Evolutionary conservation across 2,113 vertebrate species (phyloP).

Genomic region (Oreochromis aureus): DNA sequence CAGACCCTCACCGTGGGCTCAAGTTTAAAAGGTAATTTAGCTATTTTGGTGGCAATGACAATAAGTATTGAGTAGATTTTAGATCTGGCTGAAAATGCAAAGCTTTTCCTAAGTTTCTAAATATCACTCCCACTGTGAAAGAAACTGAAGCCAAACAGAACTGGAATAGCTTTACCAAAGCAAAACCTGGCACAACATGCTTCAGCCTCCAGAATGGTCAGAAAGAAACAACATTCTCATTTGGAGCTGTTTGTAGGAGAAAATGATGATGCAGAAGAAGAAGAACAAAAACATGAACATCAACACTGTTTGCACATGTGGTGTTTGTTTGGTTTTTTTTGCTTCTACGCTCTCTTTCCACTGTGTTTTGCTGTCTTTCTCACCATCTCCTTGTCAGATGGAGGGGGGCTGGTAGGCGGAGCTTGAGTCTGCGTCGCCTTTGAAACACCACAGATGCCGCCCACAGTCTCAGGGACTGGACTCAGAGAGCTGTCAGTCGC

Average conservation of each 20-base stretch:
- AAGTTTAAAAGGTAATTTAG: background rate
- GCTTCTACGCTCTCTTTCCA: background rate
- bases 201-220: background rate
- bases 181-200: background rate
- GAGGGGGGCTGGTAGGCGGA: slow-evolving; percentile 45
- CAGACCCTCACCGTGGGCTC: background rate
- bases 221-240: background rate
- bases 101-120: background rate
- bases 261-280: background rate
- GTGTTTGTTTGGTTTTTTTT: background rate
- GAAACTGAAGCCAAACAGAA: slow-evolving; percentile 1
- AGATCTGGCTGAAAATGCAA: background rate
- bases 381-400: slow-evolving; percentile 79
- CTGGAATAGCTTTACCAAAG: background rate
- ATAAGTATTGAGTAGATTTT: background rate
- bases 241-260: background rate
- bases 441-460: slow-evolving; percentile 26
- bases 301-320: background rate
- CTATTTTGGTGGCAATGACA: background rate
- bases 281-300: background rate
- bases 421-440: slow-evolving; percentile 79
- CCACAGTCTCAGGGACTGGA: slow-evolving; percentile 36
- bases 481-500: slow-evolving; percentile 30
- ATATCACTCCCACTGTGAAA: slow-evolving; percentile 19
- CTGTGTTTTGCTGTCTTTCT: background rate